Conservation (phyloP, 2,888 invertebrate species). For the Steinernema carpocapsae region DNA sequence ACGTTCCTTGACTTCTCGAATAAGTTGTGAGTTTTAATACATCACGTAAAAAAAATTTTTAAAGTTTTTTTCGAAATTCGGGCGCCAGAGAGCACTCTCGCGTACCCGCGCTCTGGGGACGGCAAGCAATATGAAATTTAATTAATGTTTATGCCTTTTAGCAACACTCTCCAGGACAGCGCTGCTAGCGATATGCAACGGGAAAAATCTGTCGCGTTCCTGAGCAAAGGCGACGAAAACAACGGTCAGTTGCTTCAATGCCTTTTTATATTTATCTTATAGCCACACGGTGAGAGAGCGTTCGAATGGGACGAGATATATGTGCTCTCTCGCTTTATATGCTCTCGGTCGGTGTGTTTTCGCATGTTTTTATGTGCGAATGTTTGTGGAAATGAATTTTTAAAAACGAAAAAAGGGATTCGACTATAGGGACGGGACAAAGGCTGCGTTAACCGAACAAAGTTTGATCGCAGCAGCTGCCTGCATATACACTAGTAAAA, state of each 20-base stretch:
- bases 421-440: too few species aligned
- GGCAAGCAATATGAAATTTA: slow-evolving; percentile 4
- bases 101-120: neutral
- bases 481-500: too few species aligned
- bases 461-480: too few species aligned
- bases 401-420: too few species aligned
- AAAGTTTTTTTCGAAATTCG: too few species aligned
- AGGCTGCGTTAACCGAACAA: too few species aligned
- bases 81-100: too few species aligned
- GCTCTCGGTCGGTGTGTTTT: too few species aligned
- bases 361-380: too few species aligned
- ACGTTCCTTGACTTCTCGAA: slow-evolving; percentile 29
- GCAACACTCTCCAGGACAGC: slow-evolving; percentile 33
- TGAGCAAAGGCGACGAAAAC: slow-evolving; percentile 32
- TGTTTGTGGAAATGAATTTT: too few species aligned
- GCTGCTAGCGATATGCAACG: slow-evolving; percentile 14
- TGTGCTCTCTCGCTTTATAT: neutral
- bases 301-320: neutral
- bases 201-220: slow-evolving; percentile 22
- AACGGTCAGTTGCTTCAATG: slow-evolving; percentile 14
- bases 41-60: neutral
- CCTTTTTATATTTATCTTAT: slow-evolving; percentile 21
- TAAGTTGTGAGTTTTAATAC: slow-evolving; percentile 18
- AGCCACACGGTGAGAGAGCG: neutral
- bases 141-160: slow-evolving; percentile 26